Percentiles rank a stretch among this genome's conserved stretches.
Conservation (phyloP, 2,113 vertebrate species). For the Epinephelus moara region DNA sequence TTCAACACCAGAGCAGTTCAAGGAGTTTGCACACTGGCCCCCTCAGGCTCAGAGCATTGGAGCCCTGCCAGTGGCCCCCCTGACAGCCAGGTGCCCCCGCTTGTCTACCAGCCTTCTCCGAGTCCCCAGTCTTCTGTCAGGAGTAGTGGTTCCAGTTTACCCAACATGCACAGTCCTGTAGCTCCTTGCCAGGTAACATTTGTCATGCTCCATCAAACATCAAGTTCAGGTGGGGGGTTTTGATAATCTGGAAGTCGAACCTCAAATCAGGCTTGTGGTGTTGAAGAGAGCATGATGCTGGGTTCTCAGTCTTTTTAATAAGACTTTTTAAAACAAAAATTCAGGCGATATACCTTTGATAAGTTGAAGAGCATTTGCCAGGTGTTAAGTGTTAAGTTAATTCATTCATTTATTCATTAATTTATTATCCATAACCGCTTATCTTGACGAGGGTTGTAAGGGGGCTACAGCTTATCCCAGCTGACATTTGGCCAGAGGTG, state of each 20-base stretch:
- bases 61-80: conserved; percentile 1
- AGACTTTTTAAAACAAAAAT: not conserved
- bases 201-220: not conserved
- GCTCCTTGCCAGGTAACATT: conserved; percentile 41
- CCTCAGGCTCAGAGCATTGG: not conserved
- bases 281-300: not conserved
- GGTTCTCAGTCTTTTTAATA: not conserved
- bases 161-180: not conserved
- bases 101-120: not conserved
- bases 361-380: not conserved
- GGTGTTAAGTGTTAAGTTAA: not conserved
- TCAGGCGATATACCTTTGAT: not conserved
- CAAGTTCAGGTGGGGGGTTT: not conserved
- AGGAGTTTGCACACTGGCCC: not conserved
- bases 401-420: no score
- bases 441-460: no score
- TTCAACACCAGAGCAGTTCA: not conserved
- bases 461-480: no score
- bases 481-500: no score
- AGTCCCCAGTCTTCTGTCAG: not conserved
- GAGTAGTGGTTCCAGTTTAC: conserved; percentile 11
- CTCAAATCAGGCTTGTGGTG: not conserved
- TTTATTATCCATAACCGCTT: no score
- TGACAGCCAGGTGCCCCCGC: conserved; percentile 1
- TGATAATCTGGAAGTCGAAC: not conserved